Evolutionary conservation across 2,888 invertebrate species (phyloP).

Genomic region (Cosmia trapezina): DNA sequence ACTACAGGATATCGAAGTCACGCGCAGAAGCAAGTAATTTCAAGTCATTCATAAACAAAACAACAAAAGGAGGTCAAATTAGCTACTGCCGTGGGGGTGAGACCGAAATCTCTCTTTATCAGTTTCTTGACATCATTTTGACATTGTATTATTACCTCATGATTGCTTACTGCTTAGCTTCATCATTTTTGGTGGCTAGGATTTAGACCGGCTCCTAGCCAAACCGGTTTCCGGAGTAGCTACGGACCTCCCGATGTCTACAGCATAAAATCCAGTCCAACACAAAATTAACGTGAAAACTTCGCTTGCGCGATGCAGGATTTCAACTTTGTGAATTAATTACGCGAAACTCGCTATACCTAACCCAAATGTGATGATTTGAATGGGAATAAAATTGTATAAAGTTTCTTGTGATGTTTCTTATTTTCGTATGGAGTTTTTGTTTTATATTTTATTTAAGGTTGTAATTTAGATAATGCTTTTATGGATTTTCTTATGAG

Average conservation of each 20-base stretch:
- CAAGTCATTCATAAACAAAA: neutral
- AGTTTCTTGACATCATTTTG: slow-evolving; percentile 51
- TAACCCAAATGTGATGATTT: neutral
- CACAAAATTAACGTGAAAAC: slow-evolving; percentile 27
- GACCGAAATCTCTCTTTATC: slow-evolving; percentile 52
- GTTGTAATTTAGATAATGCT: neutral
- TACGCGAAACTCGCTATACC: rapidly evolving
- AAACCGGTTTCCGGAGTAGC: slow-evolving; percentile 53
- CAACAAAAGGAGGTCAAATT: slow-evolving; percentile 41
- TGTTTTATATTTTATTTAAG: neutral
- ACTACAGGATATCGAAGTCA: too few species aligned
- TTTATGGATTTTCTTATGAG: slow-evolving; percentile 2
- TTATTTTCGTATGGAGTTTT: neutral
- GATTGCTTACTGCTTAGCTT: slow-evolving; percentile 48
- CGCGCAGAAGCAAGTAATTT: too few species aligned
- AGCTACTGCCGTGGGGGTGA: slow-evolving; percentile 52
- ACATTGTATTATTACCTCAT: slow-evolving; percentile 44
- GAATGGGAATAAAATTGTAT: neutral
- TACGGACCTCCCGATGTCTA: slow-evolving; percentile 44
- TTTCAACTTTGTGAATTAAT: slow-evolving; percentile 31
- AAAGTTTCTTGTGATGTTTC: neutral
- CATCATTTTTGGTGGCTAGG: slow-evolving; percentile 50
- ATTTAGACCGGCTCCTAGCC: slow-evolving; percentile 60
- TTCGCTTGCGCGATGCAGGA: slow-evolving; percentile 41
- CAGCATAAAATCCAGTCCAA: neutral